These are phyloP conservation scores for Cheilosia grossa DNA, from an alignment of 2,888 invertebrate genomes.

Conservation along the genomic window DNA sequence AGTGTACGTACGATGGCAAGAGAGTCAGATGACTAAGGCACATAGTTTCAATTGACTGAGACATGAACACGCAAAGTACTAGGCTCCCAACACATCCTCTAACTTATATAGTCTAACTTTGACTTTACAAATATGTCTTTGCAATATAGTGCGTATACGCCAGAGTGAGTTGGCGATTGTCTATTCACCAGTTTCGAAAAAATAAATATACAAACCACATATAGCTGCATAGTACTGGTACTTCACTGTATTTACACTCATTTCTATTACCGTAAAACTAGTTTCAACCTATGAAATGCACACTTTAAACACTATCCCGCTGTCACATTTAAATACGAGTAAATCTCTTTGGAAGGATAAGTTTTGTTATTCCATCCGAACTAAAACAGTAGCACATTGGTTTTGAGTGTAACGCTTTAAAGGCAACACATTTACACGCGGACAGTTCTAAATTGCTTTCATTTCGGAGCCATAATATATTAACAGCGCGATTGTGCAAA, in stretches of 20 bases:
- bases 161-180: no score
- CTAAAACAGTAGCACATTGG: conserved; percentile 2
- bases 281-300: no score
- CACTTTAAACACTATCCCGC: neutral
- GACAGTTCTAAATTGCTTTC: neutral
- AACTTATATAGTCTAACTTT: no score
- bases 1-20: no score
- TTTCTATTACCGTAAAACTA: conserved; percentile 22
- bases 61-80: no score
- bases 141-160: no score
- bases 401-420: conserved; percentile 20
- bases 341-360: neutral
- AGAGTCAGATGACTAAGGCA: no score
- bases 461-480: conserved; percentile 1
- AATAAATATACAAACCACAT: conserved; percentile 79
- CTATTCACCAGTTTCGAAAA: neutral
- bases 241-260: conserved; percentile 76
- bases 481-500: conserved; percentile 4
- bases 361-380: neutral
- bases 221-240: conserved; percentile 80
- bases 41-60: no score
- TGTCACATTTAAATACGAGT: neutral
- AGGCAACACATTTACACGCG: conserved; percentile 1
- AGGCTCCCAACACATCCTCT: no score
- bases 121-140: no score